These are phyloP conservation scores for Phalacrocorax aristotelis DNA, from an alignment of 2,113 vertebrate species.

Conservation along the genomic window DNA sequence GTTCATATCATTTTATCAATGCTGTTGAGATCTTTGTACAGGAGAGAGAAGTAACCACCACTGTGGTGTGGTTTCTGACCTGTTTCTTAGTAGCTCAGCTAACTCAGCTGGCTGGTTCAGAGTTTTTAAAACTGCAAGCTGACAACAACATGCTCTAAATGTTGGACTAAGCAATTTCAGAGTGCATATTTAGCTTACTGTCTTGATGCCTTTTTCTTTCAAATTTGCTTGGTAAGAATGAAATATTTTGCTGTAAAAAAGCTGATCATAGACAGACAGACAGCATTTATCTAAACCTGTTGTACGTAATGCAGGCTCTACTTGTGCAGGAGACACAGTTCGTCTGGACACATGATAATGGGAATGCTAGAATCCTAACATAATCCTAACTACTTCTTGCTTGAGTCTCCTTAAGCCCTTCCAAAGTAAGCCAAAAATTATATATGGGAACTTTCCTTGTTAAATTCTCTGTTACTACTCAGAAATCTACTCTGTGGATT, in stretches of 20 bases:
- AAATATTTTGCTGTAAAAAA: neutral
- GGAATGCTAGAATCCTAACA: neutral
- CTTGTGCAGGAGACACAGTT: neutral
- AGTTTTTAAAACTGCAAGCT: slow-evolving; percentile 19
- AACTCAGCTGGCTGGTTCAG: slow-evolving; percentile 8
- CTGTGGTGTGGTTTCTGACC: slow-evolving; percentile 12
- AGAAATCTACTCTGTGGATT: neutral
- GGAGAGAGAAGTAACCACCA: neutral
- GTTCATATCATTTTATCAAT: slow-evolving; percentile 42
- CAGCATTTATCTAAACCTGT: neutral
- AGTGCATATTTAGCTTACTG: neutral
- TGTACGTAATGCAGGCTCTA: neutral
- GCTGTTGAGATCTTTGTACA: neutral
- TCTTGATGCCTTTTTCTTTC: neutral
- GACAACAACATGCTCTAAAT: neutral
- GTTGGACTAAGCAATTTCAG: slow-evolving; percentile 29
- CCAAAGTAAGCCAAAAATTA: neutral
- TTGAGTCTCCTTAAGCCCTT: neutral
- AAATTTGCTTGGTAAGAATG: neutral
- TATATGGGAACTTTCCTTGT: neutral
- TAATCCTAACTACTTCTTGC: neutral
- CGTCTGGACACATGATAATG: neutral
- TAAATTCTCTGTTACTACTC: neutral
- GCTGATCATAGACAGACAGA: neutral
- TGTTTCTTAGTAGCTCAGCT: slow-evolving; percentile 12